These are phyloP conservation scores for Drosophila bifasciata DNA, from an alignment of 1,140 invertebrate genomes.

Conservation along the genomic window DNA sequence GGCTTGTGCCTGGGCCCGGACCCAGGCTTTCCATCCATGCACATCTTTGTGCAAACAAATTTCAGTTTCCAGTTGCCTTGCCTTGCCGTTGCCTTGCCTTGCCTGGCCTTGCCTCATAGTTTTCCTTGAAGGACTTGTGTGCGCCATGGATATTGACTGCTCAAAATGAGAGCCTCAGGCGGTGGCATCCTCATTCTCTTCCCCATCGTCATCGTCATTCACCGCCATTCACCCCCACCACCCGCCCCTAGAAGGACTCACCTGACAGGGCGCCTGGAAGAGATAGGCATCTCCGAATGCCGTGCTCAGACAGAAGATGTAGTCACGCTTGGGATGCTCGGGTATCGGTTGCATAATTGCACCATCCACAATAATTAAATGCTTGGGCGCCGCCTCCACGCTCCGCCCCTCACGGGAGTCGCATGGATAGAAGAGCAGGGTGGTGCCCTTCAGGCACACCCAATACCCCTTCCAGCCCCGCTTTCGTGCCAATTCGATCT, in stretches of 20 bases:
- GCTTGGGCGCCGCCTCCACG: slow-evolving; percentile 96
- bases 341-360: slow-evolving; percentile 99
- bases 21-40: slow-evolving; percentile 52
- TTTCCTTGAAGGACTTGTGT: slow-evolving; percentile 66
- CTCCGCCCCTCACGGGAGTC: slow-evolving; percentile 95
- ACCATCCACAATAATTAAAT: slow-evolving; percentile 98
- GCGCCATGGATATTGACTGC: slow-evolving; percentile 53
- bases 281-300: slow-evolving; percentile 99
- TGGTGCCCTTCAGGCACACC: slow-evolving; percentile 98
- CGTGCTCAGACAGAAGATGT: slow-evolving; percentile 98
- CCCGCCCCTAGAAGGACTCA: slow-evolving; percentile 68
- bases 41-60: slow-evolving; percentile 67
- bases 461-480: slow-evolving; percentile 99
- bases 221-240: background rate
- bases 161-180: slow-evolving; percentile 51
- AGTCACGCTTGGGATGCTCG: slow-evolving; percentile 98
- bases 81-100: slow-evolving; percentile 34
- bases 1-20: slow-evolving; percentile 24
- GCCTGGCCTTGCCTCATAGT: slow-evolving; percentile 61
- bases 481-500: slow-evolving; percentile 97
- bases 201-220: background rate
- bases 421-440: slow-evolving; percentile 97
- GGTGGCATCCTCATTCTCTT: slow-evolving; percentile 2
- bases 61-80: slow-evolving; percentile 38
- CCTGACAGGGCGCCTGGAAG: slow-evolving; percentile 95